phyloP scores from a whole-genome alignment of 2,113 vertebrate genomes.

The Montifringilla adamsi region DNA sequence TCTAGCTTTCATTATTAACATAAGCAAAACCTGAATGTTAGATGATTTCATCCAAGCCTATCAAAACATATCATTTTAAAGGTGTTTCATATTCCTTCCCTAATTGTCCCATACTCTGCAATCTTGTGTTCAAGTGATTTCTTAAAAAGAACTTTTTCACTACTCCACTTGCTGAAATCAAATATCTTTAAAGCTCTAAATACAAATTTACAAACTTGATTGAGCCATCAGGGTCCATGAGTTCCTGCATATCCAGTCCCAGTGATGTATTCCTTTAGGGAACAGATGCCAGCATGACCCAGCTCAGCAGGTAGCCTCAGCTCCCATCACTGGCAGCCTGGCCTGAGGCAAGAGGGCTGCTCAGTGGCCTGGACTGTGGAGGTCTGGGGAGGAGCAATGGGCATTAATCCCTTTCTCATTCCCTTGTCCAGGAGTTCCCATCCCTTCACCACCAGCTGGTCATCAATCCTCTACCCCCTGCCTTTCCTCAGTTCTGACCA shows the following conservation, averaged over 20 bases:
- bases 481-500: background rate
- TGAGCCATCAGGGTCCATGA: background rate
- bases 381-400: background rate
- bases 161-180: background rate
- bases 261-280: background rate
- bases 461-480: background rate
- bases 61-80: background rate
- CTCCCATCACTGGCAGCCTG: background rate
- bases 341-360: background rate
- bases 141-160: background rate
- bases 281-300: fast-evolving
- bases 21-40: background rate
- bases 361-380: background rate
- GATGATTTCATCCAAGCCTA: background rate
- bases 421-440: background rate
- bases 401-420: background rate
- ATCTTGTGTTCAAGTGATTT: background rate
- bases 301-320: background rate
- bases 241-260: background rate
- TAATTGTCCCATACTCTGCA: background rate
- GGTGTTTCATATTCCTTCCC: background rate
- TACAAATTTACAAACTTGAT: background rate
- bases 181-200: background rate
- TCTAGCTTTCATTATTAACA: background rate
- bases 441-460: background rate